phyloP scores from a whole-genome alignment of 2,888 invertebrate genomes.

The Dynastes tityus region DNA sequence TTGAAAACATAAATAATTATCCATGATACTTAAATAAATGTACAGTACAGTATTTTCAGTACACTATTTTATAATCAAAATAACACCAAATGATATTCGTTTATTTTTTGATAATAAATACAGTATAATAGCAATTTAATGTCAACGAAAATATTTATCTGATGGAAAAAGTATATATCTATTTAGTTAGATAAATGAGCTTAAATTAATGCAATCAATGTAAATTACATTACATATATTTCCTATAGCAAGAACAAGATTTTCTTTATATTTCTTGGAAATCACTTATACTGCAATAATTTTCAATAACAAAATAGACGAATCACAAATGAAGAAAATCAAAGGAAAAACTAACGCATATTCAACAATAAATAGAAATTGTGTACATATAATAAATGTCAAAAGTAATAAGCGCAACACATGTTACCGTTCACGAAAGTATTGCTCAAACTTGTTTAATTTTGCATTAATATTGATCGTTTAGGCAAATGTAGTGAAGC shows the following conservation, averaged over 20 bases:
- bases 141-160: constrained; percentile 41
- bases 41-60: constrained; percentile 40
- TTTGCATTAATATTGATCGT: constrained; percentile 30
- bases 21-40: constrained; percentile 12
- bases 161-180: constrained; percentile 17
- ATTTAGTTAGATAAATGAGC: constrained; percentile 47
- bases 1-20: constrained; percentile 23
- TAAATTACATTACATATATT: constrained; percentile 17
- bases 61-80: constrained; percentile 46
- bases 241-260: background rate
- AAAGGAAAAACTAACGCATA: constrained; percentile 19
- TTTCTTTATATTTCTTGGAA: background rate
- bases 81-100: constrained; percentile 44
- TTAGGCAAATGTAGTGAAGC: constrained; percentile 52
- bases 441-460: constrained; percentile 45
- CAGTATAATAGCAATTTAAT: constrained; percentile 39
- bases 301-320: background rate
- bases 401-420: constrained; percentile 27
- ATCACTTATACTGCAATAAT: background rate
- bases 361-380: background rate
- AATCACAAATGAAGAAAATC: constrained; percentile 21
- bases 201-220: constrained; percentile 45
- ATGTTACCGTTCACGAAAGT: constrained; percentile 40
- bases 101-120: constrained; percentile 43
- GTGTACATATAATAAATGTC: constrained; percentile 18